Conservation (phyloP, 2,888 invertebrate species). For the Limnephilus lunatus region DNA sequence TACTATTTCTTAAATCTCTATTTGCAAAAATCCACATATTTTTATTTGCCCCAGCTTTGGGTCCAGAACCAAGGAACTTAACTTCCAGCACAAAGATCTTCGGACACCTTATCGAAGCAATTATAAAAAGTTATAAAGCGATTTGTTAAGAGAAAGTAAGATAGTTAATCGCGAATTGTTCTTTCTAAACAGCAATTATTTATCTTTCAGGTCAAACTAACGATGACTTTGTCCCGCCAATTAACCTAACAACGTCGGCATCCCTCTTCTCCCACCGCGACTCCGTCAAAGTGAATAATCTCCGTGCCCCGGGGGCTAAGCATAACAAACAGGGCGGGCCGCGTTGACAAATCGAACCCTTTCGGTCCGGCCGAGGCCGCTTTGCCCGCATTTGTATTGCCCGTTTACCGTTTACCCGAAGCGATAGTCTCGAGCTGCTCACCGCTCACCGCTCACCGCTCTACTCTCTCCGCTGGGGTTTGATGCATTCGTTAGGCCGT, state of each 20-base stretch:
- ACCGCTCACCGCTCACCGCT: no score
- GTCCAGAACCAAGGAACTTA: no score
- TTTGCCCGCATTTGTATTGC: not conserved
- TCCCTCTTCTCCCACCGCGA: conserved; percentile 4
- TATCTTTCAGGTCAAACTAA: not conserved
- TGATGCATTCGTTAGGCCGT: not conserved
- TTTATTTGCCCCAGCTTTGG: no score
- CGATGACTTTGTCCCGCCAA: not conserved
- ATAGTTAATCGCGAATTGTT: not conserved
- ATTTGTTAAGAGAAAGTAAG: not conserved
- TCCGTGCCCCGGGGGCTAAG: conserved; percentile 13
- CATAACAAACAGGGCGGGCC: conserved; percentile 26
- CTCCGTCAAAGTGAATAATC: conserved; percentile 4
- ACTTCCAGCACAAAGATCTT: no score
- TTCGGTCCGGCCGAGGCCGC: conserved; percentile 3
- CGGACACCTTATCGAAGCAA: no score
- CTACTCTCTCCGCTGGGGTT: not conserved
- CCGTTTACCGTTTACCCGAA: not conserved
- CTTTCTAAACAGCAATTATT: not conserved
- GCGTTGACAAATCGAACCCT: conserved; percentile 32
- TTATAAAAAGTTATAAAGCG: not conserved
- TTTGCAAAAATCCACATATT: no score
- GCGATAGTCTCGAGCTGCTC: not conserved
- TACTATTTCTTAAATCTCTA: no score
- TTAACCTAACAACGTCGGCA: not conserved